Percentiles rank a stretch among this genome's conserved stretches.
These are phyloP conservation scores for Odontocolon sp. DNA, from an alignment of 2,888 invertebrate genomes.

Conservation along the genomic window DNA sequence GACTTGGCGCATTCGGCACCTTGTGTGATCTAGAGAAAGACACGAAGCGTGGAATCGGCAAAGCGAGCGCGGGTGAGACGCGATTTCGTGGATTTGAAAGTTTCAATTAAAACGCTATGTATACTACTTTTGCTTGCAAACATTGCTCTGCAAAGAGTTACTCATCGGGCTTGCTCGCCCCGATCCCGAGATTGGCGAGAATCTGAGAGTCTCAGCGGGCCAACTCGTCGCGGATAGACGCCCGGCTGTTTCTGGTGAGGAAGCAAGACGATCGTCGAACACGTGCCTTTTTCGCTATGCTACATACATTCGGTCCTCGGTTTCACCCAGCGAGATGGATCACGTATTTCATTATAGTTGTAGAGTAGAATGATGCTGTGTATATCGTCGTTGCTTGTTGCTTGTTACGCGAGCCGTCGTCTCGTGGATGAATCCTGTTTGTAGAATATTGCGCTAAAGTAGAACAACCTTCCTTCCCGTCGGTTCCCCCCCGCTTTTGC, in stretches of 20 bases:
- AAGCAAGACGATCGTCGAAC: constrained; percentile 37
- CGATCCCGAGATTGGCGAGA: constrained; percentile 19
- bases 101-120: constrained; percentile 65
- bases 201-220: background rate
- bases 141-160: background rate
- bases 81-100: constrained; percentile 71
- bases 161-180: background rate
- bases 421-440: constrained; percentile 56
- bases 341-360: constrained; percentile 75
- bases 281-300: constrained; percentile 42
- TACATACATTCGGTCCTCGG: constrained; percentile 20
- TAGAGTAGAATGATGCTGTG: constrained; percentile 24
- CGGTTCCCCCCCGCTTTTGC: constrained; percentile 15
- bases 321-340: constrained; percentile 74
- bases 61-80: constrained; percentile 19
- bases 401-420: constrained; percentile 55
- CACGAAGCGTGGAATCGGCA: constrained; percentile 16
- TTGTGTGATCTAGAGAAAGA: constrained; percentile 31
- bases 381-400: constrained; percentile 56
- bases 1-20: background rate
- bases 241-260: constrained; percentile 16
- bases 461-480: constrained; percentile 56
- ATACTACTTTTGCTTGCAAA: constrained; percentile 7
- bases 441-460: constrained; percentile 57
- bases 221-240: constrained; percentile 11